Conservation (phyloP, 2,113 vertebrate genomes). For the Speoplatyrhinus poulsoni region DNA sequence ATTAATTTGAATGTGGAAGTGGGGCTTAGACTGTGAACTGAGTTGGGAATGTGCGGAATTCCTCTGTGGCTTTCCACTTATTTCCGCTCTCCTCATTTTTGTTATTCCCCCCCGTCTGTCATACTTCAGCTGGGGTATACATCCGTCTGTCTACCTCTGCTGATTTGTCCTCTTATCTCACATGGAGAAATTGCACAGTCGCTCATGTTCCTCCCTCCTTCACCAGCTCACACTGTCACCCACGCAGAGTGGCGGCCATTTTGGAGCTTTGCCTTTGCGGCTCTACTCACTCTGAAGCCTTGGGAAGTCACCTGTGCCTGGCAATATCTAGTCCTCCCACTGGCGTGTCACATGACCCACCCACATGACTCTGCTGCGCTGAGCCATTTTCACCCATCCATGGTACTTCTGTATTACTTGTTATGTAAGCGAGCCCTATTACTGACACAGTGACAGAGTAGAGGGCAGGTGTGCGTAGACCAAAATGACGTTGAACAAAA, state of each 20-base stretch:
- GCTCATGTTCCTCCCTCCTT: conserved; percentile 35
- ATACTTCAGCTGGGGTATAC: neutral
- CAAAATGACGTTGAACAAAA: conserved; percentile 22
- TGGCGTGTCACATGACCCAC: neutral
- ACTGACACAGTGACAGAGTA: neutral
- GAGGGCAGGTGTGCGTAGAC: conserved; percentile 4
- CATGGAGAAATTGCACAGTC: conserved; percentile 23
- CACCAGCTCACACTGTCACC: conserved; percentile 56
- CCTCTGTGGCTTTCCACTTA: conserved; percentile 4
- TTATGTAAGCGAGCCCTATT: conserved; percentile 1
- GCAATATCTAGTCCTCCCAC: neutral
- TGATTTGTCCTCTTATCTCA: neutral
- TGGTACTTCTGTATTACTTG: neutral
- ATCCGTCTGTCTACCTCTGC: neutral
- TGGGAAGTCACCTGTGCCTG: conserved; percentile 32
- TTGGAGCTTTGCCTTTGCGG: conserved; percentile 63
- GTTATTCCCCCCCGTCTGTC: neutral
- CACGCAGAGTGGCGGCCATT: conserved; percentile 68
- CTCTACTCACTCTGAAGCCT: conserved; percentile 34
- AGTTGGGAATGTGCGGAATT: neutral
- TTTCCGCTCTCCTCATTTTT: neutral
- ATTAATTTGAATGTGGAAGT: neutral
- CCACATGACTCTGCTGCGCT: neutral
- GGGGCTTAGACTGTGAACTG: neutral
- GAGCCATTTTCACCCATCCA: too few species aligned